A percentile compares a stretch with the other conserved stretches of the same genome.
phyloP scores from a whole-genome alignment of 2,888 invertebrate genomes.

The Petrophora chlorosata region DNA sequence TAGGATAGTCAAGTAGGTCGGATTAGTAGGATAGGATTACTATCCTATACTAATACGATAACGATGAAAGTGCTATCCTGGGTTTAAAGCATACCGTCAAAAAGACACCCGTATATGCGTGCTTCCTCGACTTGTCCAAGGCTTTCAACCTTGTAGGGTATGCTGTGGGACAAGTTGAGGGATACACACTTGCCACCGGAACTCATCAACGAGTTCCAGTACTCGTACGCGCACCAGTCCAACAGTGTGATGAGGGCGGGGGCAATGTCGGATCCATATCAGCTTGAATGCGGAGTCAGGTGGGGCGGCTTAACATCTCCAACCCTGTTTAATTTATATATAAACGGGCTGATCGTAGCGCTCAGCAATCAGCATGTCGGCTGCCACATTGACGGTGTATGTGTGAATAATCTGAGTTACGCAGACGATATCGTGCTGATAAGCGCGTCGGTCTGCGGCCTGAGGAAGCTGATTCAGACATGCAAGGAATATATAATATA shows the following conservation, averaged over 20 bases:
- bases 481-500: no score
- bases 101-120: no score
- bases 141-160: no score
- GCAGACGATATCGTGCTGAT: no score
- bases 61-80: no score
- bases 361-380: background rate
- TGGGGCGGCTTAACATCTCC: conserved; percentile 11
- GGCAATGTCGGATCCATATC: background rate
- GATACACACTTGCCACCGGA: background rate
- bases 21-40: no score
- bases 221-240: background rate
- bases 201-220: background rate
- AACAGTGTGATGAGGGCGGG: conserved; percentile 6
- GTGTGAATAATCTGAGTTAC: background rate
- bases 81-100: no score
- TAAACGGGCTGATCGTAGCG: conserved; percentile 9
- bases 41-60: no score
- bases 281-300: conserved; percentile 2
- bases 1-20: no score
- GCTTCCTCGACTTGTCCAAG: no score
- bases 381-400: background rate
- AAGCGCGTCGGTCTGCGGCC: no score
- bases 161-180: background rate
- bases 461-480: no score
- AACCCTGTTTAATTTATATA: conserved; percentile 8